Conservation (phyloP, 2,888 invertebrate genomes). For the Seira sanloemensis region DNA sequence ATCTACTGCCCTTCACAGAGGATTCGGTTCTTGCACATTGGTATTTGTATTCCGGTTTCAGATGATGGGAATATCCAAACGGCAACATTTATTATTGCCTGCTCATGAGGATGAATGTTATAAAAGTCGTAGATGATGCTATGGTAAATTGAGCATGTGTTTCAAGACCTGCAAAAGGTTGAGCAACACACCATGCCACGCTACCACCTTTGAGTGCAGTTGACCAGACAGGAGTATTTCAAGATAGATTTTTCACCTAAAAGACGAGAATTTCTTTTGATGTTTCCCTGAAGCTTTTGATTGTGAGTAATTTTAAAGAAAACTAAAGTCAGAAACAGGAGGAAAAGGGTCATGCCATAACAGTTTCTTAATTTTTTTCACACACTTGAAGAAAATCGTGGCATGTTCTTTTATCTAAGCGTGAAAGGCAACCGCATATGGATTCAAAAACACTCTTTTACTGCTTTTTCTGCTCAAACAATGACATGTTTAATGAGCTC, state of each 20-base stretch:
- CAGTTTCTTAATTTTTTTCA: constrained; percentile 2
- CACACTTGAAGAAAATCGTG: neutral
- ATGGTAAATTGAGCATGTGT: neutral
- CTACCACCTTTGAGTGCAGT: neutral
- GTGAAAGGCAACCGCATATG: neutral
- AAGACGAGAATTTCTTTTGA: neutral
- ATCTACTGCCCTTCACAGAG: neutral
- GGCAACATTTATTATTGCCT: constrained; percentile 2
- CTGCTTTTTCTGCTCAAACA: no score
- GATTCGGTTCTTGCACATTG: neutral
- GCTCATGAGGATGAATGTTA: neutral
- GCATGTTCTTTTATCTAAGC: neutral
- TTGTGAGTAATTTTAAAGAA: neutral
- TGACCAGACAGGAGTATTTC: neutral
- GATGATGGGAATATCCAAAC: neutral
- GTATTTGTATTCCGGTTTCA: neutral
- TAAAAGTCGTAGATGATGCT: neutral
- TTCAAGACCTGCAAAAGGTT: neutral
- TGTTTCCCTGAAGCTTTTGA: neutral
- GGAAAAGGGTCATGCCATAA: constrained; percentile 10
- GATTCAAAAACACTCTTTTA: neutral
- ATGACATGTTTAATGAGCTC: neutral
- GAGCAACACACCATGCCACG: neutral
- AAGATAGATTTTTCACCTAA: neutral
- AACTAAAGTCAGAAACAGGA: neutral